Base-by-base conservation (phyloP, 2,888 invertebrate genomes). In the Volucella zonaria region DNA sequence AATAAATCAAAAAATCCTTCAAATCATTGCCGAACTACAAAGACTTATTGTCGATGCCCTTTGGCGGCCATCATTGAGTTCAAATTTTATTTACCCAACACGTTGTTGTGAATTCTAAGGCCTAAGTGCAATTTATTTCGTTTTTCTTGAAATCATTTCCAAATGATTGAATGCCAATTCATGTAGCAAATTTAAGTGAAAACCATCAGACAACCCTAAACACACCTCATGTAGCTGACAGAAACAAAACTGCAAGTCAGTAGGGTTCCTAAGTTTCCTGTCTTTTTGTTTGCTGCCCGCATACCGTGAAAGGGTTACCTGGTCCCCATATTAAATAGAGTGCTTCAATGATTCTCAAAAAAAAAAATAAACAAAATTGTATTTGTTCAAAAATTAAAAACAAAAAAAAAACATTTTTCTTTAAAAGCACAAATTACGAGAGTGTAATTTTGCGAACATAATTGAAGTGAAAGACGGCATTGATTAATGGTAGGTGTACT, bases 101-200 rank as follows among this genome's bases (percentile, higher is more conserved):
- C n/a, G 11, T 42, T 42, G 14, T 49, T 49, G 49, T 8, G 23
- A 61, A 42, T 71, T 71, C 56, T 42, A 49, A 51, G 42, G 43
- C 15, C 6, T 31, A 71, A 42, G 51, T 54, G 14, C 51, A 51
- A 11, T 38, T 15, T n/a, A 76, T 61, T 23, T 23, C 0, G 18
- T 52, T 61, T 67, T 59, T 45, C 51, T 15, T 2, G 8, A 54
- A 68, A 47, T 52, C 43, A 64, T 77, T 77, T 77, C 56, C 75
- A 75, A 59, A 31, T 59, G 51, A 67, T 45, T 67, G 58, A 58
- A 6, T n/a, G 51, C 74, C 47, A 51, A 66, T 23, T 75, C 56
- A 58, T 75, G 66, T 15, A 67, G 66, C 66, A 67, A 59, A 67
- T 70, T 58, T 2, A n/a, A 40, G 18, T 10, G 14, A 45, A 58